Percentiles rank a stretch among this genome's conserved stretches.
Evolutionary conservation across 1,140 invertebrate species (phyloP).

Genomic region (Trypoxylus dichotomus): DNA sequence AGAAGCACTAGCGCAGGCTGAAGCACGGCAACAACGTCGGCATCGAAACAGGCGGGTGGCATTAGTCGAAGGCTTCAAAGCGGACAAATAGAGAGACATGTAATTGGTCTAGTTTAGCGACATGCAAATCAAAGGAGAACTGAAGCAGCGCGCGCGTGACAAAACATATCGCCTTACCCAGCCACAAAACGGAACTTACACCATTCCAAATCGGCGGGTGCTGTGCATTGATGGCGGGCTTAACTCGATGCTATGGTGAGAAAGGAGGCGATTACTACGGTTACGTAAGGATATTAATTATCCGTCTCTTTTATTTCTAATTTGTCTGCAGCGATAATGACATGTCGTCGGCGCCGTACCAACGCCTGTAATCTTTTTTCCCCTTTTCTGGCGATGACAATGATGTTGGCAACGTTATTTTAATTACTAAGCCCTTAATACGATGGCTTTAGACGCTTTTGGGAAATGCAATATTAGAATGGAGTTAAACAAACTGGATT

Average conservation of each 20-base stretch:
- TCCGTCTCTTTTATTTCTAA: conserved; percentile 29
- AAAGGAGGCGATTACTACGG: conserved; percentile 30
- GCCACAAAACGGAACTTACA: conserved; percentile 25
- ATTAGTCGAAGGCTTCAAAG: conserved; percentile 39
- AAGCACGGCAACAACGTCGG: background rate
- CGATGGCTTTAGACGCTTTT: background rate
- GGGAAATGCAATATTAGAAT: no score
- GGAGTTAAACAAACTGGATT: no score
- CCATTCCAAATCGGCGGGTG: conserved; percentile 8
- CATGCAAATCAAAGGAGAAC: conserved; percentile 47
- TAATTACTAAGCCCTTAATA: background rate
- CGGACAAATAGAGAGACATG: conserved; percentile 43
- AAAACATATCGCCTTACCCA: conserved; percentile 47
- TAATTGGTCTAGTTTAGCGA: conserved; percentile 50
- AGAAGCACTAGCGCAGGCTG: background rate
- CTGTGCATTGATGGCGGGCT: background rate
- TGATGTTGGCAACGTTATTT: background rate
- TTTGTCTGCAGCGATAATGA: conserved; percentile 28
- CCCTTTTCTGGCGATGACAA: background rate
- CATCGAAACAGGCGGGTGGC: conserved; percentile 27
- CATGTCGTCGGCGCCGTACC: background rate
- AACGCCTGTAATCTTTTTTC: background rate
- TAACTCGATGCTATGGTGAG: background rate
- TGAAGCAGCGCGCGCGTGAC: conserved; percentile 41
- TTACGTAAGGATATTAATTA: conserved; percentile 43